Evolutionary conservation across 2,888 invertebrate species (phyloP), one percentile per base, ranked within the genome.

Genomic region (Rhorus exstirpatorius): DNA sequence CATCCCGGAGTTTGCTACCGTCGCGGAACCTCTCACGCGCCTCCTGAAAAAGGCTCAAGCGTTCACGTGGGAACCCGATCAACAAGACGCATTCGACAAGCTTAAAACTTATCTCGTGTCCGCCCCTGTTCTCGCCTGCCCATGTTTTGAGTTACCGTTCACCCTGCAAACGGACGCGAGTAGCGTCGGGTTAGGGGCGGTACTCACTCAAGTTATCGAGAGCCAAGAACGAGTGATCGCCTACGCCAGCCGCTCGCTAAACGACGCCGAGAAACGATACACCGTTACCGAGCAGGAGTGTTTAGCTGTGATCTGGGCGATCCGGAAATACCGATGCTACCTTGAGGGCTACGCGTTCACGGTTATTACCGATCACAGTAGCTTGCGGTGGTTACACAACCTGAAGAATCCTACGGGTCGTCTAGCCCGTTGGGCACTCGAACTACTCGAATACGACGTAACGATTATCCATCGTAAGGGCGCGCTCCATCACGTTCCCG

Each of bases 271-370:
- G 55, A 46, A 77, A 1, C 86, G 85, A 21, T 88, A 86, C 24
- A 68, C 84, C 3, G 84, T 82, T 7, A 87, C 87, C 0, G 85
- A 88, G 51, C 72, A 53, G 21, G 87, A 89, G 24, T 89, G 87
- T 35, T 78, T 88, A 0, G 86, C 87, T 0, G 83, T 88, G 0
- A n/a, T 87, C 0, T 87, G 85, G 85, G 80, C 83, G 0, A 79
- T 88, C 1, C 75, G 76, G 55, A 83, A 83, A 41, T 87, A 83
- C 46, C 49, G 88, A 19, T 70, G 71, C 0, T 87, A 85, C 60
- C 41, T 87, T 0, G 86, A 84, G 31, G 88, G 87, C 0, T 80
- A 80, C 12, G 41, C 74, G 1, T 87, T 87, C 51, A 83, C 68
- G 10, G 85, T 86, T 7, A 76, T 84, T 12, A 87, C 86, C 1